Evolutionary conservation across 1,140 invertebrate genomes (phyloP).

Genomic region (Oryzaephilus surinamensis): DNA sequence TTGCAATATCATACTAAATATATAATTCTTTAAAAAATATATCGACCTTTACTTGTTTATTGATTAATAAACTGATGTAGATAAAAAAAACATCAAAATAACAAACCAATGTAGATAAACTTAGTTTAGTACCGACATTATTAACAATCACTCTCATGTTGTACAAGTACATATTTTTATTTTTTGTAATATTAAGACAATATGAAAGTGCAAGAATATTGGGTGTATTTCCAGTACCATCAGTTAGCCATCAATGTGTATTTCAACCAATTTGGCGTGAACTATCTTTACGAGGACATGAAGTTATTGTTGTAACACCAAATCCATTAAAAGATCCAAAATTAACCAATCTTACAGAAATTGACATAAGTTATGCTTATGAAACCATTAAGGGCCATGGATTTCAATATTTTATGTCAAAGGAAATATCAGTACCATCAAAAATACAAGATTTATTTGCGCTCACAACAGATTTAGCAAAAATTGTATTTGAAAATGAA

Average conservation of each 20-base stretch:
- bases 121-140: too few species aligned
- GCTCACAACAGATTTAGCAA: slow-evolving; percentile 27
- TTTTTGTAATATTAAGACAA: too few species aligned
- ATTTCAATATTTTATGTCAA: slow-evolving; percentile 1
- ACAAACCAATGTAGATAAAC: too few species aligned
- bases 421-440: slow-evolving; percentile 1
- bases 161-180: too few species aligned
- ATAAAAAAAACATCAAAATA: too few species aligned
- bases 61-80: too few species aligned
- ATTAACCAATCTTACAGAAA: slow-evolving; percentile 14
- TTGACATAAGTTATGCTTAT: slow-evolving; percentile 8
- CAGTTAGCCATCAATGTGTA: too few species aligned
- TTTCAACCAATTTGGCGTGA: slow-evolving; percentile 8
- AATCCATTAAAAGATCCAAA: slow-evolving; percentile 14
- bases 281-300: slow-evolving; percentile 27
- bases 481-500: slow-evolving; percentile 29
- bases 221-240: background rate
- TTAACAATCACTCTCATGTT: too few species aligned
- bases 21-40: too few species aligned
- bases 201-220: slow-evolving; percentile 5
- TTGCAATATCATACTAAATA: too few species aligned
- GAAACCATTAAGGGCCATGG: slow-evolving; percentile 1
- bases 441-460: slow-evolving; percentile 1
- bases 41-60: too few species aligned
- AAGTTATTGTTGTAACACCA: too few species aligned